Base-by-base conservation (phyloP, 2,113 vertebrate species). In the Psittacula cyanocephala region DNA sequence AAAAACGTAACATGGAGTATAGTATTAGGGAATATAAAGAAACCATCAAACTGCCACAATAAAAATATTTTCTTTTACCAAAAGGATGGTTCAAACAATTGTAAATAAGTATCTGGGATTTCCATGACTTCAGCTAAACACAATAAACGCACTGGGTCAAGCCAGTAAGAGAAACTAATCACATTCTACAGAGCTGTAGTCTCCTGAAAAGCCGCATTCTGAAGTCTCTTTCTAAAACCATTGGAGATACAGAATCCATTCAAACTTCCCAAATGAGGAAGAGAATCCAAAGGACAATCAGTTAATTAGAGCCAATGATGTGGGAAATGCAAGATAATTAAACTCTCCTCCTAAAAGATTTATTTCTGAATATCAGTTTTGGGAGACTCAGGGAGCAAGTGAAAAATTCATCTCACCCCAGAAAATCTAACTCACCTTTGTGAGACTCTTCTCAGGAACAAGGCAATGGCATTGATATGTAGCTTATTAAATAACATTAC, bases 321-420 rank as follows among this genome's bases (percentile, higher is more conserved):
- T 77, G 75, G 81, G 93, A 93, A 94, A 96, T 59, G 49, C 37
- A 72, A 89, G 81, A 80, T 82, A 91, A 95, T 93, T 57, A 85
- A 93, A 77, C 70, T 82, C 44, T 81, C 81, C 23, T 84, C 77
- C 84, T 89, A 77, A 31, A 95, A 89, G 67, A 86, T 89, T 91
- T 91, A 88, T 80, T 91, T 82, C 67, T 70, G 75, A 88, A 29
- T 46, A 81, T 65, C 69, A 68, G 65, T 64, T 81, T 90, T 47
- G 62, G 67, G 62, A 89, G 33, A 68, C 37, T 35, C 7, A 3
- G 12, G 9, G 24, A 79, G 5, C 13, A 69, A 81, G 17, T 18
- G 39, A 86, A 22, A 89, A 88, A 92, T 60, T 62, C 10, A 47
- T n/a, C 75, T 60, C 25, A 57, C 29, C 15, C 49, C 2, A 2